Evolutionary conservation across 1,140 invertebrate genomes (phyloP).

Genomic region (Gonatopus flavifemur): DNA sequence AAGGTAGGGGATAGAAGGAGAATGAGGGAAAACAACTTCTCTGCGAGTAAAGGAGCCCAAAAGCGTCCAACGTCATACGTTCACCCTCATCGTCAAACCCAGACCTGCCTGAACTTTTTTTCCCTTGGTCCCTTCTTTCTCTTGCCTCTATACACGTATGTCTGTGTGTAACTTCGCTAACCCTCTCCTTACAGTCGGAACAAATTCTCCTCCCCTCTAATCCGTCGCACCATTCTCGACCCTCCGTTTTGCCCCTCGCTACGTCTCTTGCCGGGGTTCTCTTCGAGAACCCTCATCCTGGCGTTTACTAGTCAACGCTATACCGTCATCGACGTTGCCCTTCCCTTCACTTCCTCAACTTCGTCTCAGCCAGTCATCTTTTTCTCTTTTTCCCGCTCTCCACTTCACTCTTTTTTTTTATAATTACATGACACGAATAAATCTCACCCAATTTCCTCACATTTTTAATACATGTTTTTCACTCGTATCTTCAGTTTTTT

Average conservation of each 20-base stretch:
- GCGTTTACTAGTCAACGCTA: not conserved
- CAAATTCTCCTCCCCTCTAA: no score
- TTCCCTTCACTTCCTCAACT: not conserved
- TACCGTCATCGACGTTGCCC: not conserved
- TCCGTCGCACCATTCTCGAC: no score
- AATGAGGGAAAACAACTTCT: conserved; percentile 30
- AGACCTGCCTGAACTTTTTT: conserved; percentile 57
- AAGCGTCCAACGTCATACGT: conserved; percentile 43
- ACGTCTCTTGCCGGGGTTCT: not conserved
- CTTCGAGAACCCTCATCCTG: not conserved
- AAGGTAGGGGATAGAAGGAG: not conserved
- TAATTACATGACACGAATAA: no score
- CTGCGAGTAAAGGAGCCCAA: conserved; percentile 23
- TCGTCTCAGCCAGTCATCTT: not conserved
- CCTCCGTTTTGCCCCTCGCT: conserved; percentile 18
- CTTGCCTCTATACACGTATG: no score
- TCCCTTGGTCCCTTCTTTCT: conserved; percentile 47
- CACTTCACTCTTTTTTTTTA: no score
- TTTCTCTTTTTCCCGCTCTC: no score
- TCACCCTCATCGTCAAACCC: conserved; percentile 50
- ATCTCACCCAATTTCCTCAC: no score
- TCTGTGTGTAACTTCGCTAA: no score
- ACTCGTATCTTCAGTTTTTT: no score
- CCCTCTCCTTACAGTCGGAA: conserved; percentile 1
- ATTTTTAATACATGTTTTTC: no score